These are phyloP conservation scores for Australoheros scitulus DNA, from an alignment of 2,113 vertebrate species.

Conservation along the genomic window DNA sequence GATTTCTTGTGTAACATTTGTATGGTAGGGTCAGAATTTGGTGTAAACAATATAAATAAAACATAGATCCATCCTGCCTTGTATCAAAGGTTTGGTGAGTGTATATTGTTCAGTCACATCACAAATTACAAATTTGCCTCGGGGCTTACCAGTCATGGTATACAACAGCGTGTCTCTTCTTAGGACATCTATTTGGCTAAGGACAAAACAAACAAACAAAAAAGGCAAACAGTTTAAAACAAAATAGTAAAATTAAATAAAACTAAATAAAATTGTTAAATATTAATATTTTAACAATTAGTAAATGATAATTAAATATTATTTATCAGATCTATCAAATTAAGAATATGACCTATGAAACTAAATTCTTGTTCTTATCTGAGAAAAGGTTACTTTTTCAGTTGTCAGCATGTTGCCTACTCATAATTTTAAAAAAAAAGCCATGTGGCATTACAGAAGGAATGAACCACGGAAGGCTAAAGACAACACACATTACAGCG, in stretches of 20 bases:
- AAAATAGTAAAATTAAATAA: too few relatives aligned
- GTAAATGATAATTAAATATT: too few relatives aligned
- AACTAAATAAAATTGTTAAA: too few relatives aligned
- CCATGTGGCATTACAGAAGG: not conserved
- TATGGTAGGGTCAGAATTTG: too few relatives aligned
- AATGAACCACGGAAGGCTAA: not conserved
- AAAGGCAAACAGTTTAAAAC: not conserved
- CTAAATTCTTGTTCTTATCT: not conserved
- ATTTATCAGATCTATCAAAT: not conserved
- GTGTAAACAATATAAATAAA: too few relatives aligned
- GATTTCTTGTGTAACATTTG: too few relatives aligned
- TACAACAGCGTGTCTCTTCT: too few relatives aligned
- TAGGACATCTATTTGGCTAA: not conserved
- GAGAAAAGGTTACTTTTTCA: not conserved
- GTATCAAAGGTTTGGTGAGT: too few relatives aligned
- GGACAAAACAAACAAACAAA: not conserved
- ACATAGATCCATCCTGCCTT: too few relatives aligned
- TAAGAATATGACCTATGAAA: not conserved
- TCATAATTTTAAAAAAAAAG: conserved; percentile 39
- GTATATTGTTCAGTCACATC: not conserved
- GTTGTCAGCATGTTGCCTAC: not conserved
- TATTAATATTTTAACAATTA: too few relatives aligned
- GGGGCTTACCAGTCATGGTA: not conserved
- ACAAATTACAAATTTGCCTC: not conserved
- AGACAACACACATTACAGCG: not conserved